Evolutionary conservation across 2,888 invertebrate species (phyloP).

Genomic region (Drosophila mimica): DNA sequence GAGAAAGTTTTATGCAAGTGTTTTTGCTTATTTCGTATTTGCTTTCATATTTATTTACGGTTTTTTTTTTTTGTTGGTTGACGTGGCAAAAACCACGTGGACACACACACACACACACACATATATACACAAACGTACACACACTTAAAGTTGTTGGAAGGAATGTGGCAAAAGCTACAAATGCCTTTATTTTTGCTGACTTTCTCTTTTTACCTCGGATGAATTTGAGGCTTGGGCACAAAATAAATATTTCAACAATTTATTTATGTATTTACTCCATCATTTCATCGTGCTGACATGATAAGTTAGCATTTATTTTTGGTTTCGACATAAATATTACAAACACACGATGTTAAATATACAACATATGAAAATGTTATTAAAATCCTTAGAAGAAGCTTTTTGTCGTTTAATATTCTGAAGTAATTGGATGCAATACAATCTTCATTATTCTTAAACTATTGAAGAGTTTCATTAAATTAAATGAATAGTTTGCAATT

Average conservation of each 20-base stretch:
- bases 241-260: conserved; percentile 65
- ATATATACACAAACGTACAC: not conserved
- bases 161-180: conserved; percentile 2
- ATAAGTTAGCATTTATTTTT: conserved; percentile 21
- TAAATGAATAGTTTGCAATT: not conserved
- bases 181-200: conserved; percentile 20
- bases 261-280: conserved; percentile 58
- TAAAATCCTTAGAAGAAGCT: fast-evolving
- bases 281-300: conserved; percentile 30
- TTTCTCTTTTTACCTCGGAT: conserved; percentile 11
- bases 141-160: conserved; percentile 12
- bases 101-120: not conserved
- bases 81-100: conserved; percentile 9
- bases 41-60: conserved; percentile 31
- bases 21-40: conserved; percentile 42
- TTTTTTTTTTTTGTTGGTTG: conserved; percentile 10
- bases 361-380: not conserved
- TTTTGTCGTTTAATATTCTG: not conserved
- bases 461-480: not conserved
- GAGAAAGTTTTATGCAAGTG: conserved; percentile 48
- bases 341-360: not conserved
- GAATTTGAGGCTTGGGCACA: conserved; percentile 6
- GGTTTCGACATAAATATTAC: not conserved
- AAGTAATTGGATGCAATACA: not conserved
- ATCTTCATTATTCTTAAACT: not conserved